Evolutionary conservation across 1,140 invertebrate species (phyloP), one percentile per base, ranked within the genome.

Genomic region (Drosophila sechellia): DNA sequence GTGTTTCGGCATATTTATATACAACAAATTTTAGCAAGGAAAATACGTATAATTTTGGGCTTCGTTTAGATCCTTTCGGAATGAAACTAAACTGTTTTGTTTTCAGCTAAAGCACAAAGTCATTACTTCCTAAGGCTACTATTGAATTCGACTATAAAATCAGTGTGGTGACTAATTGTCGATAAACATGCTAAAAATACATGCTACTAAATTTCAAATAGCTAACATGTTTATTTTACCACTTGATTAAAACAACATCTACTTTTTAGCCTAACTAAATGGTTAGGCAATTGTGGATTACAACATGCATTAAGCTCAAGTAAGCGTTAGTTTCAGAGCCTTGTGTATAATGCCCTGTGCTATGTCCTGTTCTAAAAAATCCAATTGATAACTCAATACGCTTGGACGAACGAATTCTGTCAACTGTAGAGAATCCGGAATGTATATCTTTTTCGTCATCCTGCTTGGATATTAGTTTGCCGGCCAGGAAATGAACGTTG

Each of bases 401-500:
- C 10, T 15, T 35, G 11, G 10, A 12, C 15, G 15, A 13, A 2
- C 15, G 5, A 35, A 20, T 34, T 34, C 31, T 35, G 15, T 49
- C 35, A 15, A 25, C 4, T 8, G 22, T 8, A 6, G 13, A 5
- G 48, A 15, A 12, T 6, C 15, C n/a, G 12, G 13, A 35, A 22
- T 40, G 35, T 25, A 34, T 34, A 34, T 27, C 25, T 15, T 27
- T 27, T 25, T 48, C 25, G 25, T 3, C 15, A 4, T 17, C 13
- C 25, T 25, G 37, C 48, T 22, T 6, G 58, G 25, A 43, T 60
- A 60, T 60, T 49, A 60, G 37, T 60, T 50, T 37, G 25, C 25
- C 15, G 48, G 49, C 58, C 22, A 53, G 58, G 58, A 53, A 53
- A 52, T 40, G 48, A 60, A 43, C 49, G 37, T 50, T 50, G 58